Conservation (phyloP, 2,888 invertebrate species). For the Apamea sordens region DNA sequence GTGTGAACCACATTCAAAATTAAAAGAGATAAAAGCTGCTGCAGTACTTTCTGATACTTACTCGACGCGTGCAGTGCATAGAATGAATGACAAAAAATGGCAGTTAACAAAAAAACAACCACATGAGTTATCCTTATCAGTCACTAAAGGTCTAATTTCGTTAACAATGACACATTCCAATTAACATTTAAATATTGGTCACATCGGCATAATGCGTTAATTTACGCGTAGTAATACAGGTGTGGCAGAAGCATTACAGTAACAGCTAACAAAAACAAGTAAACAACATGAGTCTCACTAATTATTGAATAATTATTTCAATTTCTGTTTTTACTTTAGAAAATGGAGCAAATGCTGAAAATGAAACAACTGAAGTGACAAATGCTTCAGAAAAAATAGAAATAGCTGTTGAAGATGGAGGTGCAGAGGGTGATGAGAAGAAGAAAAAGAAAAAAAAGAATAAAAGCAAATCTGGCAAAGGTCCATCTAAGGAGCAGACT, state of each 20-base stretch:
- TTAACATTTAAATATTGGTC: background rate
- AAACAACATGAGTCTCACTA: background rate
- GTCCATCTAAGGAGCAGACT: conserved; percentile 91
- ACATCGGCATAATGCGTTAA: background rate
- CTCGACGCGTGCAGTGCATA: rapidly evolving
- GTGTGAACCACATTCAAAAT: background rate
- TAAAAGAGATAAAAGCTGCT: background rate
- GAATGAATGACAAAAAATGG: background rate
- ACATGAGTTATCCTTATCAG: background rate
- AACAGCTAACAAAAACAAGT: background rate
- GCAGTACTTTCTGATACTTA: background rate
- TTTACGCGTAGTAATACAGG: background rate
- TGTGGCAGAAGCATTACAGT: background rate
- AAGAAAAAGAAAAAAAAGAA: conserved; percentile 93
- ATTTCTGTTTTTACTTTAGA: conserved; percentile 52
- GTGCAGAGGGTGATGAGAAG: conserved; percentile 89
- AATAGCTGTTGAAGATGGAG: conserved; percentile 85
- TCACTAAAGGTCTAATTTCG: no score
- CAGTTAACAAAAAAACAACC: background rate
- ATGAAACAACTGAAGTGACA: conserved; percentile 67
- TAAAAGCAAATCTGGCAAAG: conserved; percentile 89
- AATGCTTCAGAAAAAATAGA: conserved; percentile 77
- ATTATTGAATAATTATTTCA: background rate
- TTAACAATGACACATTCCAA: background rate
- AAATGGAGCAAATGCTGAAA: conserved; percentile 68